Base-by-base conservation (phyloP, 2,113 vertebrate genomes). In the Vanacampus margaritifer region DNA sequence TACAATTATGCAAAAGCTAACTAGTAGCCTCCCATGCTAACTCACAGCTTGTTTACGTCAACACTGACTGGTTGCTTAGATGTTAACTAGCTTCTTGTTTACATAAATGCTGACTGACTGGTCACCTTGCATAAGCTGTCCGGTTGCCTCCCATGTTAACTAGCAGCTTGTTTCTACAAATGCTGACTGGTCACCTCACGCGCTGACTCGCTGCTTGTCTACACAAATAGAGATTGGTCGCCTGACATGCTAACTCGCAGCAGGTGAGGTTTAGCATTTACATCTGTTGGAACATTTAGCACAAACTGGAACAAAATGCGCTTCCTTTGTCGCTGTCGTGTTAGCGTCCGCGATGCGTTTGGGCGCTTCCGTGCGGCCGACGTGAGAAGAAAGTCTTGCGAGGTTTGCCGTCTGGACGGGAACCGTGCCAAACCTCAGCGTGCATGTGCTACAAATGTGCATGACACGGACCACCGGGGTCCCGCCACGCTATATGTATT, bases 391-490 rank as follows among this genome's bases (percentile, higher is more conserved):
- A 57, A 57, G 54, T 28, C 54, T 57, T 57, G 13, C 6, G 54
- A 32, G 54, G 5, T 57, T 57, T 32, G 26, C 54, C 54, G 54
- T 57, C 54, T 32, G 54, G 54, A 32, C 54, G 24, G 54, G 54
- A 32, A 8, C 13, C 5, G 26, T 10, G 54, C 54, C 54, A 32
- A 57, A 57, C 54, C 54, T 57, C 54, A 19, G 26, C 54, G 26
- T 17, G 54, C 54, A 9, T 19, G 54, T 19, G 54, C 26, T 32
- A 57, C 54, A 57, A 57, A 57, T 19, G 54, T 32, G 54, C 54
- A 35, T 57, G 54, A 57, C 54, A 19, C 26, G 26, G 54, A 57
- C 54, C 54, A 32, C 54, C 54, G 54, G 54, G 54, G 54, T 14
- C 17, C 54, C 54, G 6, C 26, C 54, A 3, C 26, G 54, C 24